These are phyloP conservation scores for Manis crassicaudata DNA, from an alignment of 2,797 vertebrate species.

Conservation along the genomic window DNA sequence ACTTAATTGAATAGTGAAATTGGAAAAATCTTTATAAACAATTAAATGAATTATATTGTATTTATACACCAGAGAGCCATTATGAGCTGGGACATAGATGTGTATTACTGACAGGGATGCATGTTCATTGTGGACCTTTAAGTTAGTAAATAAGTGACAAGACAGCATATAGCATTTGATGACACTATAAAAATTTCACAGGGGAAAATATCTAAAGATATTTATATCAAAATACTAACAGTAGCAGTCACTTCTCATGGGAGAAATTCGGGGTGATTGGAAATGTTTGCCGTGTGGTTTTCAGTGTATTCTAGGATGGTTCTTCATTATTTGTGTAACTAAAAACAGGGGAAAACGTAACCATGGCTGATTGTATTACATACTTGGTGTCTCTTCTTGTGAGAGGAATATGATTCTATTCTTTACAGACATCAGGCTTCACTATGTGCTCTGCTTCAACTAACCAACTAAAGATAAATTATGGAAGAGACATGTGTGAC, in stretches of 20 bases:
- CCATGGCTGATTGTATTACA: background rate
- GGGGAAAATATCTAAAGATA: conserved; percentile 6
- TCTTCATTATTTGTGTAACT: conserved; percentile 52
- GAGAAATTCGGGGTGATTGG: background rate
- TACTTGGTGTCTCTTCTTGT: background rate
- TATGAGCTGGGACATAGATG: background rate
- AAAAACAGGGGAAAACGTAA: conserved; percentile 17
- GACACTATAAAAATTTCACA: conserved; percentile 2
- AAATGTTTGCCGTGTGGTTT: background rate
- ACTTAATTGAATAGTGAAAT: background rate
- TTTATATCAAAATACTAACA: conserved; percentile 44
- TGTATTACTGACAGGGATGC: background rate
- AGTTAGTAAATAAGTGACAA: background rate
- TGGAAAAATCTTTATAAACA: background rate
- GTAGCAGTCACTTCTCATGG: conserved; percentile 13
- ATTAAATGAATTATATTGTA: background rate
- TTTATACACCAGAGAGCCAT: background rate
- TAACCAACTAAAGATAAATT: conserved; percentile 9
- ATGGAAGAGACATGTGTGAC: background rate
- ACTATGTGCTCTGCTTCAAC: background rate
- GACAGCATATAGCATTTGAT: background rate
- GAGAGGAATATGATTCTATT: background rate
- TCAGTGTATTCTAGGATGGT: background rate
- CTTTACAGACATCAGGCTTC: background rate
- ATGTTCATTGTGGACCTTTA: background rate